phyloP scores from a whole-genome alignment of 2,888 invertebrate genomes.

The Pasiphila rectangulata region DNA sequence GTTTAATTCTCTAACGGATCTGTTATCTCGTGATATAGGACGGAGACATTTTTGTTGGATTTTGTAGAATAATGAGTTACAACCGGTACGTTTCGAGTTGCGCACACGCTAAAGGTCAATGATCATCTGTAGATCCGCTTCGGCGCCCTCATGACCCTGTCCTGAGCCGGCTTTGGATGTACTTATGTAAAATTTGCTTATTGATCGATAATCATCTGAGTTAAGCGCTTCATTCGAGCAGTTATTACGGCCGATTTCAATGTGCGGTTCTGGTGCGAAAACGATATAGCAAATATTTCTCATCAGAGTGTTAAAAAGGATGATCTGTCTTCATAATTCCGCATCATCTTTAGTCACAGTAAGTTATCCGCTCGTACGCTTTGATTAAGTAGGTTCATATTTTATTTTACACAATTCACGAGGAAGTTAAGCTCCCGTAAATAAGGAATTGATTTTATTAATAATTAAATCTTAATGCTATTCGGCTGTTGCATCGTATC shows the following conservation, averaged over 20 bases:
- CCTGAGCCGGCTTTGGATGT: slow-evolving; percentile 59
- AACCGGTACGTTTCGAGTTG: slow-evolving; percentile 68
- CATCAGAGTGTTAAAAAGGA: slow-evolving; percentile 6
- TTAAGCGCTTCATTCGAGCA: slow-evolving; percentile 31
- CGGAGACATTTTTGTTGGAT: slow-evolving; percentile 41
- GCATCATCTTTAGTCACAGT: slow-evolving; percentile 6
- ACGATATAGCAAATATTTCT: slow-evolving; percentile 16
- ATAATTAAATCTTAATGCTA: too few relatives aligned
- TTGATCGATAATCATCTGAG: slow-evolving; percentile 54
- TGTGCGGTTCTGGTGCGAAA: slow-evolving; percentile 19
- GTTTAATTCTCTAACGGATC: slow-evolving; percentile 41
- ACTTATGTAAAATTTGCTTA: slow-evolving; percentile 59
- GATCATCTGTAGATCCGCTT: slow-evolving; percentile 80
- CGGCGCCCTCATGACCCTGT: slow-evolving; percentile 78
- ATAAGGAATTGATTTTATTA: too few relatives aligned
- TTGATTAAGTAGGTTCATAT: too few relatives aligned
- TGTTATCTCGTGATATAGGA: slow-evolving; percentile 21
- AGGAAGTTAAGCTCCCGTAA: too few relatives aligned
- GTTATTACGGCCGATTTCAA: slow-evolving; percentile 24
- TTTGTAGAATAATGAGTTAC: slow-evolving; percentile 65
- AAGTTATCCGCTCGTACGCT: too few relatives aligned
- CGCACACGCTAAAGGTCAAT: slow-evolving; percentile 78
- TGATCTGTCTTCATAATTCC: slow-evolving; percentile 18
- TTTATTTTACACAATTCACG: too few relatives aligned
- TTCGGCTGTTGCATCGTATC: too few relatives aligned